phyloP scores from a whole-genome alignment of 2,113 vertebrate genomes.

The Epinephelus cyanopodus region DNA sequence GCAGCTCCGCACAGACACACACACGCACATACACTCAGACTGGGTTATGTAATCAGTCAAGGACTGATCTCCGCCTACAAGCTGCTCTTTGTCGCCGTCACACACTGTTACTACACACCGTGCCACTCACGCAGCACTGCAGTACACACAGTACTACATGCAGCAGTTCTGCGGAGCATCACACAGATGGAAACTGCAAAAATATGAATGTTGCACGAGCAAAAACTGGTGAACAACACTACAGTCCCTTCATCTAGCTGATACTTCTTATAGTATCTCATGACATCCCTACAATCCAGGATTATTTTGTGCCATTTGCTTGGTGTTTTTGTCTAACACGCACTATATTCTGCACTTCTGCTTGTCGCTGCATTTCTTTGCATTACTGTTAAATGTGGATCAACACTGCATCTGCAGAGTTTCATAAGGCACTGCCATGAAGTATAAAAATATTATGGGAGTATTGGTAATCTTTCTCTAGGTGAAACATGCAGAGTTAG shows the following conservation, averaged over 20 bases:
- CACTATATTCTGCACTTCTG: neutral
- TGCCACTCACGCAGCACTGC: neutral
- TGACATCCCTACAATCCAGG: too few species aligned
- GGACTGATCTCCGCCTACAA: neutral
- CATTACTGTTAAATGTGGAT: neutral
- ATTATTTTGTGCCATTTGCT: too few species aligned
- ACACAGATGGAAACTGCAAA: neutral
- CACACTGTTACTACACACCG: neutral
- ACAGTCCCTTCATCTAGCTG: neutral
- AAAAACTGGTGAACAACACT: neutral
- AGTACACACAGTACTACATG: neutral
- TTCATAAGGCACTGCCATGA: too few species aligned
- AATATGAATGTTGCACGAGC: neutral
- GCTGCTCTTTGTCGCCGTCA: slow-evolving; percentile 1
- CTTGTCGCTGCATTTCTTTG: neutral
- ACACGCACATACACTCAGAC: neutral
- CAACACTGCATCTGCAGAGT: too few species aligned
- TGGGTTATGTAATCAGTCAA: slow-evolving; percentile 14
- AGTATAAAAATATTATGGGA: too few species aligned
- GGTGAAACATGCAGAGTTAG: too few species aligned
- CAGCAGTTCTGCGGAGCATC: neutral
- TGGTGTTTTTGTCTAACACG: neutral
- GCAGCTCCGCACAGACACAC: slow-evolving; percentile 5
- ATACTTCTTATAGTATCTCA: too few species aligned
- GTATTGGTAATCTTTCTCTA: too few species aligned